Conservation (phyloP, 2,113 vertebrate species). For the Himantopus leucocephalus region DNA sequence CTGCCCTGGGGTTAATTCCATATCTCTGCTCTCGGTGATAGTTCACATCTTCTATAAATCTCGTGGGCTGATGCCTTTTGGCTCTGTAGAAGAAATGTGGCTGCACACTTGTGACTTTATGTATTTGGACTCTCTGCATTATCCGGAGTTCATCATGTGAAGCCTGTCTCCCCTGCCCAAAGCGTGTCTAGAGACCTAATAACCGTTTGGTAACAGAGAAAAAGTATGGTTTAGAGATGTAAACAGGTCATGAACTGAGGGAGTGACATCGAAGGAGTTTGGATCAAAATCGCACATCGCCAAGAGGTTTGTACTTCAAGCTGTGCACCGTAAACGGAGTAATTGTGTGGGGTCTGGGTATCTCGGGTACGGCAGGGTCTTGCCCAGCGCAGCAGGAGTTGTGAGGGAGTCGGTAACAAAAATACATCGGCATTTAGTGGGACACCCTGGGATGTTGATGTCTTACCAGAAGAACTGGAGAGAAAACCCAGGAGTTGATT, state of each 20-base stretch:
- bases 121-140: neutral
- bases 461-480: neutral
- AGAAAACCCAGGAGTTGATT: neutral
- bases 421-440: rapidly evolving
- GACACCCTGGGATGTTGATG: rapidly evolving
- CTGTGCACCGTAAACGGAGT: rapidly evolving
- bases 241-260: neutral
- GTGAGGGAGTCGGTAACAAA: neutral
- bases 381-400: neutral
- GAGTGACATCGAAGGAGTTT: neutral
- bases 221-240: neutral
- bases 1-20: neutral
- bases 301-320: neutral
- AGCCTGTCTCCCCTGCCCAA: neutral
- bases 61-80: neutral
- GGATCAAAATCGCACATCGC: neutral
- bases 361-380: neutral
- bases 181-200: neutral
- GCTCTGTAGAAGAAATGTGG: neutral
- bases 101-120: neutral
- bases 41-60: neutral
- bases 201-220: neutral
- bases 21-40: neutral
- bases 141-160: neutral
- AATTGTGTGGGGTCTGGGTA: rapidly evolving